Percentiles rank a stretch among this genome's conserved stretches.
These are phyloP conservation scores for Chaetops frenatus DNA, from an alignment of 2,113 vertebrate species.

Conservation along the genomic window DNA sequence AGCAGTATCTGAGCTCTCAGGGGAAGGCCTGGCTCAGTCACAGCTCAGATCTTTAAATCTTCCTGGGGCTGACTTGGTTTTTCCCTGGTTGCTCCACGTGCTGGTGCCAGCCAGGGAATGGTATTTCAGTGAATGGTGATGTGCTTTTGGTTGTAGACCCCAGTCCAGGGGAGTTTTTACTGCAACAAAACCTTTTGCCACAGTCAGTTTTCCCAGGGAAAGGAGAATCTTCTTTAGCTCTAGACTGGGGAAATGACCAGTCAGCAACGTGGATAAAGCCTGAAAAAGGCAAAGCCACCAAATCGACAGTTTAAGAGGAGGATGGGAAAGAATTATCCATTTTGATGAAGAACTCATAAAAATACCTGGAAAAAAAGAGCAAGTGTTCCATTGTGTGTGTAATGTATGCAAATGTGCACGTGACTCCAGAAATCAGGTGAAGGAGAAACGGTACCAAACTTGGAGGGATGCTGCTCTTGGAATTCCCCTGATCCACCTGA, in stretches of 20 bases:
- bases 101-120: not conserved
- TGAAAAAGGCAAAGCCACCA: not conserved
- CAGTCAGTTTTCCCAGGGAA: not conserved
- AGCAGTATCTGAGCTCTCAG: not conserved
- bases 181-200: not conserved
- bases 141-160: not conserved
- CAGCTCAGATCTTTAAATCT: not conserved
- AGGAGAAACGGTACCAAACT: not conserved
- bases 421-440: not conserved
- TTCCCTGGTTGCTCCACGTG: not conserved
- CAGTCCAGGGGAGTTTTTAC: not conserved
- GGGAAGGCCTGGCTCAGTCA: not conserved
- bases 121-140: not conserved
- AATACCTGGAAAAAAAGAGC: not conserved
- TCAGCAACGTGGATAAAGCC: not conserved
- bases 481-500: not conserved
- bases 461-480: not conserved
- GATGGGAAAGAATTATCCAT: not conserved
- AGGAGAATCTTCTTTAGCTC: not conserved
- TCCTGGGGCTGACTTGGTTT: not conserved
- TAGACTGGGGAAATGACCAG: not conserved
- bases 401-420: not conserved
- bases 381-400: not conserved
- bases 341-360: not conserved
- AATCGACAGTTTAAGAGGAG: not conserved